Evolutionary conservation across 2,888 invertebrate species (phyloP).

Genomic region (Teleogryllus oceanicus): DNA sequence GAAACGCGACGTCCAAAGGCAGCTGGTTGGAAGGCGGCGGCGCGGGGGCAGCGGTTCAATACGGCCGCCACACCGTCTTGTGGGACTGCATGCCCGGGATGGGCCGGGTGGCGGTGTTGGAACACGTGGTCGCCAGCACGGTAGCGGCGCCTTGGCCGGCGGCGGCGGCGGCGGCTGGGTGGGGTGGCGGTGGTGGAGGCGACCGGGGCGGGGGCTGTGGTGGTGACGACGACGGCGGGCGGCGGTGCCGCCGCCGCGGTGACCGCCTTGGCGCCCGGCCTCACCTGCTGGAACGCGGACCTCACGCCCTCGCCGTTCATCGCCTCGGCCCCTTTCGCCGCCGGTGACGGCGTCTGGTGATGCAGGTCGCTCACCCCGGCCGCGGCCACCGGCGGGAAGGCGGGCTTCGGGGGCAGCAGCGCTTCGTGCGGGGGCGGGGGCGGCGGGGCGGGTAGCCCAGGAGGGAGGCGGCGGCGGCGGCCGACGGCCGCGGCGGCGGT

Average conservation of each 20-base stretch:
- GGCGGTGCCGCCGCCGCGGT: background rate
- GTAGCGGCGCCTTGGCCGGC: conserved; percentile 22
- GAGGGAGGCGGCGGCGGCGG: background rate
- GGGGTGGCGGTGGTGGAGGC: background rate
- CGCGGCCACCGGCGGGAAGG: background rate
- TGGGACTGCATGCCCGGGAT: conserved; percentile 51
- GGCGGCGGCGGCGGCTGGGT: background rate
- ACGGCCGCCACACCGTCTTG: conserved; percentile 72
- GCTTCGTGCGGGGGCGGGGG: background rate
- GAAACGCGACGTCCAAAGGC: background rate
- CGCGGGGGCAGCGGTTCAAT: conserved; percentile 49
- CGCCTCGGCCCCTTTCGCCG: too few species aligned
- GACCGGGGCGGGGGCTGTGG: background rate
- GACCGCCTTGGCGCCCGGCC: conserved; percentile 33
- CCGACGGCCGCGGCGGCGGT: background rate
- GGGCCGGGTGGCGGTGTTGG: conserved; percentile 35
- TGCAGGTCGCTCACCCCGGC: conserved; percentile 41
- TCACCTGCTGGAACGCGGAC: conserved; percentile 68
- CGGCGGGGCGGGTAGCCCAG: background rate
- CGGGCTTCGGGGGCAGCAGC: background rate
- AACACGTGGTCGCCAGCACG: conserved; percentile 24
- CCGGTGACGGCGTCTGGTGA: conserved; percentile 48
- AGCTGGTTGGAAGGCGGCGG: background rate
- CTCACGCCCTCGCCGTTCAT: conserved; percentile 73
- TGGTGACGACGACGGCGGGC: background rate